Base-by-base conservation (phyloP, 1,140 invertebrate genomes). In the Conus betulinus region DNA sequence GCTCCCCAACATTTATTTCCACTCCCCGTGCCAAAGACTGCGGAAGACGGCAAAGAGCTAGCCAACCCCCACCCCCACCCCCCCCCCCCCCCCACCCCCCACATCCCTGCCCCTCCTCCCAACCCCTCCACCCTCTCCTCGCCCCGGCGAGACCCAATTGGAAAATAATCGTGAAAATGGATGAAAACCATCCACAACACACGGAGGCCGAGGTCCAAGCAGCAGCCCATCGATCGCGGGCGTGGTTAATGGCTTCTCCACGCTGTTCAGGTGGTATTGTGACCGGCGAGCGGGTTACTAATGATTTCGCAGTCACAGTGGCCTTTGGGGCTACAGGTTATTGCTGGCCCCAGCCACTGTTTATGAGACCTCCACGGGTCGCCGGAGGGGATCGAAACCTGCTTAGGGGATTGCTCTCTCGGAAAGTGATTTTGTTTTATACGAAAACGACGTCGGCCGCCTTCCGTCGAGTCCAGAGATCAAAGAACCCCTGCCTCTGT, bases 91-190 rank as follows among this genome's bases (percentile, higher is more conserved):
- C 6, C 55, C 55, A 57, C 55, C 55, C n/a, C 6, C 55, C 57
- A 11, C 57, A 60, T 15, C 57, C 8, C 57, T 15, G 15, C 57
- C 57, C 8, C 57, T 4, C 57, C 57, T 8, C 57, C 57, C 57
- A 60, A 60, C 57, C 4, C 57, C 57, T 13, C 55, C 57, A 60
- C 57, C 8, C 57, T 15, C 57, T 11, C 57, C 57, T 8, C 57
- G 39, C 57, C 8, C 57, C 57, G 15, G 8, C 57, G 15, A 10
- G 25, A 67, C 63, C 55, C 57, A 63, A 84, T 84, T 84, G 83
- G 83, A 84, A 84, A 84, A 84, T 84, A 84, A 84, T 84, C 55
- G n/a, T 60, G 57, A 84, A 84, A 84, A 84, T 84, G 57, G 83
- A 84, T 51, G 83, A 84, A 84, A 84, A 84, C 83, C 39, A 84